Evolutionary conservation across 2,888 invertebrate genomes (phyloP).

Genomic region (Liopterus haemorrhoidalis): DNA sequence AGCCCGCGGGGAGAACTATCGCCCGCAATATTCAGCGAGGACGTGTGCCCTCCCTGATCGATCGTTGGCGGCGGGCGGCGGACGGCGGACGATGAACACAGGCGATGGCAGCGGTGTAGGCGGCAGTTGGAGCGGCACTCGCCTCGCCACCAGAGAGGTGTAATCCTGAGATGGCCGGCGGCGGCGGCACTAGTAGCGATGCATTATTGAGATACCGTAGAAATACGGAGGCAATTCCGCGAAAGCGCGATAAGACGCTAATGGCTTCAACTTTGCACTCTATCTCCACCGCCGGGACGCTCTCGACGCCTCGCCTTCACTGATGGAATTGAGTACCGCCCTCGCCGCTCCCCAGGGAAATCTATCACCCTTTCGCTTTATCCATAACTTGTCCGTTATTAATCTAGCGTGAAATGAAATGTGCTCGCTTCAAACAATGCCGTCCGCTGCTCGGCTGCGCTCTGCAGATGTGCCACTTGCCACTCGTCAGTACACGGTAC

Average conservation of each 20-base stretch:
- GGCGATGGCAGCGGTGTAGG: constrained; percentile 12
- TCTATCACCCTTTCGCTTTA: constrained; percentile 48
- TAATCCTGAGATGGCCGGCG: constrained; percentile 39
- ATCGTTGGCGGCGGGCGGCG: constrained; percentile 13
- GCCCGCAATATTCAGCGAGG: constrained; percentile 26
- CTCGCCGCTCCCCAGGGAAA: constrained; percentile 41
- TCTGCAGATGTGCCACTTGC: background rate
- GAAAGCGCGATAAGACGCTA: constrained; percentile 51
- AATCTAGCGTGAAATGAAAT: constrained; percentile 50
- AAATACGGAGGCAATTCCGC: constrained; percentile 51
- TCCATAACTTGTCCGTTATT: constrained; percentile 49
- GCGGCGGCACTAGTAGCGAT: constrained; percentile 39
- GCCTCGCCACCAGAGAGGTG: no score
- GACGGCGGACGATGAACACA: constrained; percentile 13
- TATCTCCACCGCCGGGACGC: constrained; percentile 42
- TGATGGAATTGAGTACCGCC: constrained; percentile 18
- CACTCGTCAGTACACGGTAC: no score
- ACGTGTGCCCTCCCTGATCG: constrained; percentile 21
- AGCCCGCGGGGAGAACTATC: constrained; percentile 25
- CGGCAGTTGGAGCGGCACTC: constrained; percentile 25
- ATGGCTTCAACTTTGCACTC: constrained; percentile 56
- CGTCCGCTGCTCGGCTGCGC: constrained; percentile 26
- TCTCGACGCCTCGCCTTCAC: constrained; percentile 33
- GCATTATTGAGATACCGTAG: constrained; percentile 47
- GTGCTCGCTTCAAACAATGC: constrained; percentile 33